phyloP scores from a whole-genome alignment of 2,113 vertebrate genomes.

The Brachyhypopomus gauderio region DNA sequence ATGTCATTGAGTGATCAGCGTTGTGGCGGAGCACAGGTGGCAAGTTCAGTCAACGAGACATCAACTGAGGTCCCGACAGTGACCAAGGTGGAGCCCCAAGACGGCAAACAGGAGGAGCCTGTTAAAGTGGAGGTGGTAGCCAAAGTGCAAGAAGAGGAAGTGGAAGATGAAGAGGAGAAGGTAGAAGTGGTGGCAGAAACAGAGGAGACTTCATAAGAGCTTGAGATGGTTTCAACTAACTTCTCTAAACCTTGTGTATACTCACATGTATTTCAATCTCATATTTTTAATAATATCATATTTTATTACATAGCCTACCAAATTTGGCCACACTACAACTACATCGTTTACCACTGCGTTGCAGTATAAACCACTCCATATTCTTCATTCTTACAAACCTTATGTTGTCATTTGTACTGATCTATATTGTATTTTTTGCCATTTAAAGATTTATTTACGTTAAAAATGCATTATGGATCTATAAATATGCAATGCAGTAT shows the following conservation, averaged over 20 bases:
- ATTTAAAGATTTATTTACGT: constrained; percentile 24
- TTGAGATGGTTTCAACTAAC: constrained; percentile 10
- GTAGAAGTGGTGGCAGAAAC: constrained; percentile 46
- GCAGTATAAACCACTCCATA: constrained; percentile 23
- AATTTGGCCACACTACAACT: constrained; percentile 21
- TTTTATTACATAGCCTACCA: constrained; percentile 12
- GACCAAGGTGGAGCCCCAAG: constrained; percentile 21
- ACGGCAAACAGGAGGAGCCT: constrained; percentile 10
- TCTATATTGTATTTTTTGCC: constrained; percentile 24
- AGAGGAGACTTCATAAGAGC: constrained; percentile 68
- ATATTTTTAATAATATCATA: constrained; percentile 28
- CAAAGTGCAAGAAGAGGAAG: constrained; percentile 15
- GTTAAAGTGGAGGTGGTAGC: constrained; percentile 9
- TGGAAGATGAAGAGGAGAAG: constrained; percentile 46
- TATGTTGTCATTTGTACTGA: constrained; percentile 23
- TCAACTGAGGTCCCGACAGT: constrained; percentile 24
- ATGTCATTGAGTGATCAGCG: constrained; percentile 66
- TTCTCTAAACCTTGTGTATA: constrained; percentile 5
- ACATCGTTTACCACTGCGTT: constrained; percentile 23
- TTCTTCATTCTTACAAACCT: neutral
- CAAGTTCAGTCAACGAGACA: constrained; percentile 47
- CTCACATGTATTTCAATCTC: constrained; percentile 5
- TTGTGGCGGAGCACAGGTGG: constrained; percentile 12
- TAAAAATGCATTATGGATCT: constrained; percentile 18
- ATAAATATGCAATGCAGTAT: constrained; percentile 21